phyloP scores from a whole-genome alignment of 2,888 invertebrate genomes.

The Orchesellides sinensis region DNA sequence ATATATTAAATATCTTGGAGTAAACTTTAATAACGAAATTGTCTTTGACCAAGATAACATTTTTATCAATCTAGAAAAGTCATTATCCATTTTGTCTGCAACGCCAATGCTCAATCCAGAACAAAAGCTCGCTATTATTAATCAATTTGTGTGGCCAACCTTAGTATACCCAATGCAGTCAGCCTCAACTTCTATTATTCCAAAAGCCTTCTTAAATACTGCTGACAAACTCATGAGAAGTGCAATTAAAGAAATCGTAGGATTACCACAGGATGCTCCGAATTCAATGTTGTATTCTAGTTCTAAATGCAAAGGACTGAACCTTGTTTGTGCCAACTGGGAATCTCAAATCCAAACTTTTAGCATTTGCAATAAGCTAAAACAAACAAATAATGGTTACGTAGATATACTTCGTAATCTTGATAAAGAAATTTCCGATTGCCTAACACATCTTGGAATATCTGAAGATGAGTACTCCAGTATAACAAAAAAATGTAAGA shows the following conservation, averaged over 20 bases:
- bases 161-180: constrained; percentile 36
- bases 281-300: constrained; percentile 41
- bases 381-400: constrained; percentile 1
- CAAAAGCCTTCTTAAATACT: background rate
- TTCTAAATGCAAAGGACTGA: constrained; percentile 13
- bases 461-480: background rate
- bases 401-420: background rate
- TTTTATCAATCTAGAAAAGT: background rate
- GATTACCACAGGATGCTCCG: constrained; percentile 35
- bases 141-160: constrained; percentile 55
- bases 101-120: constrained; percentile 17
- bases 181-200: constrained; percentile 20
- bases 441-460: background rate
- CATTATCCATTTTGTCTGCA: constrained; percentile 1
- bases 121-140: constrained; percentile 44
- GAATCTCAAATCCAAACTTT: constrained; percentile 40
- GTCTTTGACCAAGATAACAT: constrained; percentile 4
- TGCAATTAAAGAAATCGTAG: constrained; percentile 16
- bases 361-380: constrained; percentile 16
- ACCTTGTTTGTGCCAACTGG: constrained; percentile 24
- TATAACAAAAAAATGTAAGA: background rate
- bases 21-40: constrained; percentile 37
- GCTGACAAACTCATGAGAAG: constrained; percentile 27
- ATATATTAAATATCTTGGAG: constrained; percentile 39
- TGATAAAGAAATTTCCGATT: background rate